Evolutionary conservation across 92 coral and sea anemone species (phyloP).

Genomic region (Epizoanthus ramosus): DNA sequence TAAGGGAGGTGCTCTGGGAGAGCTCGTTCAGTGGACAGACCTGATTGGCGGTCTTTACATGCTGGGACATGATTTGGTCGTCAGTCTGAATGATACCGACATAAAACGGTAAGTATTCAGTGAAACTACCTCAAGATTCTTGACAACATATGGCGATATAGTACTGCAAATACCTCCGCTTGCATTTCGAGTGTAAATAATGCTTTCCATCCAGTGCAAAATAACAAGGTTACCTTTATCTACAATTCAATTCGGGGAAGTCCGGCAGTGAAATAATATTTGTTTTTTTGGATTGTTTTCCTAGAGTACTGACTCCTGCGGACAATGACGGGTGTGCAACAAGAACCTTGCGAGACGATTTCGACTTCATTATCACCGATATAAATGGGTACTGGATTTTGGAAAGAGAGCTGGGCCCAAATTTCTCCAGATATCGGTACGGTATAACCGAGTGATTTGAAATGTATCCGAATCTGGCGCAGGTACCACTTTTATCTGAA

Average conservation of each 20-base stretch:
- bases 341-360: constrained; percentile 26
- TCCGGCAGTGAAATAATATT: too few species aligned
- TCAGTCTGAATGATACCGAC: constrained; percentile 27
- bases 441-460: background rate
- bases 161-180: too few species aligned
- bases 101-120: constrained; percentile 16
- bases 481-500: too few species aligned
- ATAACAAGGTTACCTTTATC: too few species aligned
- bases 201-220: too few species aligned
- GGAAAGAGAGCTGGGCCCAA: constrained; percentile 21
- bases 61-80: constrained; percentile 32
- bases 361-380: constrained; percentile 29
- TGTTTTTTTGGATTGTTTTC: too few species aligned
- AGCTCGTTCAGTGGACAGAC: constrained; percentile 37
- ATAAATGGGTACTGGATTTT: constrained; percentile 36
- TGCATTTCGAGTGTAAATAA: too few species aligned
- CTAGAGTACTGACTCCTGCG: constrained; percentile 14
- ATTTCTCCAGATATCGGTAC: constrained; percentile 41
- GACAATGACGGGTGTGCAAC: constrained; percentile 30
- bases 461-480: too few species aligned
- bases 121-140: too few species aligned
- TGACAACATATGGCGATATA: too few species aligned
- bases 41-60: constrained; percentile 28
- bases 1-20: constrained; percentile 33
- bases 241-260: too few species aligned